A percentile compares a stretch with the other conserved stretches of the same genome.
Evolutionary conservation across 2,113 vertebrate species (phyloP).

Genomic region (Suricata suricatta): DNA sequence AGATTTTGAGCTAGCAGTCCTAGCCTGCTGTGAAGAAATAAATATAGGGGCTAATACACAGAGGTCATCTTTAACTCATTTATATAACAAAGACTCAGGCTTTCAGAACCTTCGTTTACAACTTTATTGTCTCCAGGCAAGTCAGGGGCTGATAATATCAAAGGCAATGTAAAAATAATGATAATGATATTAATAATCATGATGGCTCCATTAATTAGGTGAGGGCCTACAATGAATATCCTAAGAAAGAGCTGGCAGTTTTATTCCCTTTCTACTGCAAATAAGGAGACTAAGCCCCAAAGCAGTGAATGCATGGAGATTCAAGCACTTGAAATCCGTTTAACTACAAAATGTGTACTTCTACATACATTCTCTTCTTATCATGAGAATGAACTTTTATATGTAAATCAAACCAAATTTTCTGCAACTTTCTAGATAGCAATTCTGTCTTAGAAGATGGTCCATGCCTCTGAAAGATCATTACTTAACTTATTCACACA

Average conservation of each 20-base stretch:
- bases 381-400: not conserved
- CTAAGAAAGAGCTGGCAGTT: not conserved
- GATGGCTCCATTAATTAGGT: not conserved
- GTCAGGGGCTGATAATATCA: not conserved
- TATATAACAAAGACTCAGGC: not conserved
- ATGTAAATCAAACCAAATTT: slow-evolving; percentile 13
- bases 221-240: not conserved
- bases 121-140: not conserved
- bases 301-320: not conserved
- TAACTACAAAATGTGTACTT: not conserved
- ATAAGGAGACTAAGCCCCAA: not conserved
- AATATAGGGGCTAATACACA: not conserved
- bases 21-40: not conserved
- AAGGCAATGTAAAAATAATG: not conserved
- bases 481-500: not conserved
- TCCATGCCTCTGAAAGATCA: not conserved
- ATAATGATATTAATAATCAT: not conserved
- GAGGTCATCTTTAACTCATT: not conserved
- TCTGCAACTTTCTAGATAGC: not conserved
- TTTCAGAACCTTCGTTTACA: not conserved
- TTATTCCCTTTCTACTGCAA: not conserved
- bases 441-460: not conserved
- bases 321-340: not conserved
- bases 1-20: not conserved
- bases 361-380: not conserved